Evolutionary conservation across 2,888 invertebrate species (phyloP), one percentile per base, ranked within the genome.

Genomic region (Sthenelais limicola): DNA sequence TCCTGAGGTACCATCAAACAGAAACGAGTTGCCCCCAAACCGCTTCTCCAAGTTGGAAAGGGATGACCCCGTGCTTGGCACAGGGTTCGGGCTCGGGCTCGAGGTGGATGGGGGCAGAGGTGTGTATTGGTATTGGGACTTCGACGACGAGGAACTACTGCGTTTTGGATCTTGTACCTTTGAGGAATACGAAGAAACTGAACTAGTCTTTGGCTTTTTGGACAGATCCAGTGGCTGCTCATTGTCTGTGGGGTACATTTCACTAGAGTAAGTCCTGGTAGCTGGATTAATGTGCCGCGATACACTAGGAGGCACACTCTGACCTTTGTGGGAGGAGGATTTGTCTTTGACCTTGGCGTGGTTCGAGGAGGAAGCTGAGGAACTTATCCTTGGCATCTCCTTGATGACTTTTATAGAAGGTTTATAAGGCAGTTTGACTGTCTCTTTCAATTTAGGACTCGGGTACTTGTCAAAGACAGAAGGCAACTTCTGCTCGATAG

Each of bases 21-120:
- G 35, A 47, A 51, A 70, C n/a, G 78, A 77, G 35, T 78, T 71
- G 35, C 74, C 77, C 2, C 78, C 78, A 51, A 78, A 78, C 49
- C 74, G 71, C 56, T 78, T 72, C 67, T 77, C 75, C 49, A 78
- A 66, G 54, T 68, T 75, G 18, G 71, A 74, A 62, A 78, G 38
- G 5, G 76, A 76, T 15, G 74, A 74, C 15, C 51, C 54, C n/a
- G 54, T 21, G 12, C 38, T 56, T 5, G 62, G n/a, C 4, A 9
- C 30, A 7, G 58, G 15, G 15, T 24, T 18, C 7, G 38, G 24
- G 9, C 15, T 54, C 21, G 24, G 18, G n/a, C n/a, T n/a, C n/a
- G 56, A 32, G 54, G 26, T 26, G 3, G 24, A 26, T 4, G 62
- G 62, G 18, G 62, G 62, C 26, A 62, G 26, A 21, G 62, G 62